These are phyloP conservation scores for Sepiola atlantica DNA, from an alignment of 2,888 invertebrate genomes.

Conservation along the genomic window DNA sequence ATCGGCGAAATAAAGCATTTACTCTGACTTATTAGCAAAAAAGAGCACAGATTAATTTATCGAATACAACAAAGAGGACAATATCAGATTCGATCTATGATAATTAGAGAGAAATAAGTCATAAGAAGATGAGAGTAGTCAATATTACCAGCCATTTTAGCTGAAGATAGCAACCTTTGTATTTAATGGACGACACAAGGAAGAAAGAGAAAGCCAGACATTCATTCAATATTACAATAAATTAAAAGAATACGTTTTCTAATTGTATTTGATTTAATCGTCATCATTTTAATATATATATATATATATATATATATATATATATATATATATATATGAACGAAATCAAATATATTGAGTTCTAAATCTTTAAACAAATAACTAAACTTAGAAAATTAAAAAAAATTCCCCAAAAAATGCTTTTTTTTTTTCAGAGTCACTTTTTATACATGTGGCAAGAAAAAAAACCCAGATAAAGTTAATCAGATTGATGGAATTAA, in stretches of 20 bases:
- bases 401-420: too few species aligned
- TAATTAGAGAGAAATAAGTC: neutral
- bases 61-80: neutral
- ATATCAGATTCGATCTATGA: neutral
- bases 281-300: too few species aligned
- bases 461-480: neutral
- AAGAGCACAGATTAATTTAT: neutral
- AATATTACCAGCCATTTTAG: conserved; percentile 2
- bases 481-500: neutral
- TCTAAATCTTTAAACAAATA: too few species aligned
- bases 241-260: neutral
- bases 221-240: neutral
- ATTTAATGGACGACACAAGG: conserved; percentile 9
- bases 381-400: too few species aligned
- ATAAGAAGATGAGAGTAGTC: neutral
- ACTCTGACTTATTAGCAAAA: neutral
- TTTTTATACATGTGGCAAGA: conserved; percentile 6
- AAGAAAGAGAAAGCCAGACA: neutral
- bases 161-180: neutral
- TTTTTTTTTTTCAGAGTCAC: too few species aligned
- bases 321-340: too few species aligned
- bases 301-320: too few species aligned
- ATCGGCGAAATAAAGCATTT: neutral
- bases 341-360: too few species aligned
- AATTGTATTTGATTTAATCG: too few species aligned